Base-by-base conservation (phyloP, 2,797 vertebrate genomes). In the Gallinago nigripennis region DNA sequence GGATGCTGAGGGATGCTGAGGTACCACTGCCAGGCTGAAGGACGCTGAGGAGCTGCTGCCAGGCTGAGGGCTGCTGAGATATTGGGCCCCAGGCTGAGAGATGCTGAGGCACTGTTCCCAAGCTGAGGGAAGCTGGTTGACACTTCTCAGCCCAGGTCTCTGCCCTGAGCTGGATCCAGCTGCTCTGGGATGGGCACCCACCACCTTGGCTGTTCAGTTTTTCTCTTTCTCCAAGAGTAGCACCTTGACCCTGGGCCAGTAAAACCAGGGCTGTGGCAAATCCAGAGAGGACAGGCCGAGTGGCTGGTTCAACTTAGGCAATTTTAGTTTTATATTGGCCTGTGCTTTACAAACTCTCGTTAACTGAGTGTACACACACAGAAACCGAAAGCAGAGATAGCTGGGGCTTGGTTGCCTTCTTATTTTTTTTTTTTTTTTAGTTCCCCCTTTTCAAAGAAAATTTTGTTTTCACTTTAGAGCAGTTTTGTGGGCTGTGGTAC, bases 401-500 rank as follows among this genome's bases (percentile, higher is more conserved):
- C 14, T 31, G 68, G 43, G 60, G 8, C 63, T 51, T 6, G 2
- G 12, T 8, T 1, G 0, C 1, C 11, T 31, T 24, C 20, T 28
- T 14, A 9, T 35, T 41, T 51, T n/a, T 28, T 16, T 27, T 30
- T 37, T 31, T 33, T 3, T 51, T 43, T 51, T 1, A 28, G 15
- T 31, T 88, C 33, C 33, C 19, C 33, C 50, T 33, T 93, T 58
- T 27, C 8, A 54, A 60, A 27, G 16, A 5, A 7, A 4, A 11
- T 30, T 41, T 37, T 30, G 66, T 66, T 82, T 66, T 57, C 63
- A 50, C 58, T 91, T 30, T 1, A 6, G 37, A 69, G 86, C 88
- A 20, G 48, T n/a, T 10, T 2, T 72, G 92, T 11, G 86, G 93
- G 85, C 90, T 88, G 86, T 57, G 96, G 86, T 25, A 60, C 58